Base-by-base conservation (phyloP, 2,113 vertebrate species). In the Cnemophilus loriae region DNA sequence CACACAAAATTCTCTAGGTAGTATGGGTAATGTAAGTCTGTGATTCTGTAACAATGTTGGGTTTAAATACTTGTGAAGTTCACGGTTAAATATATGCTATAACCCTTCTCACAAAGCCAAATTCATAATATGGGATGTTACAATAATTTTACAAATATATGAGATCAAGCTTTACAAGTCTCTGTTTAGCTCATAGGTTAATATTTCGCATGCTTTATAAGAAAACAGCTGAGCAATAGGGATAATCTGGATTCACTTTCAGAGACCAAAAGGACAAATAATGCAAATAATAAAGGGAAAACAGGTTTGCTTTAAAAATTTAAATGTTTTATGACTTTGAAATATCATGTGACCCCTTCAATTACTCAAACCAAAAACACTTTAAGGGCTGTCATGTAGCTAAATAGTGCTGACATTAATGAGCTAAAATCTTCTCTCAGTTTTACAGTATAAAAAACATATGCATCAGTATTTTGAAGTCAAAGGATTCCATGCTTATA, bases 391-490 rank as follows among this genome's bases (percentile, higher is more conserved):
- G 84, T 78, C 75, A 75, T 89, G 59, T 60, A 63, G 90, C 37
- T 93, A 91, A 90, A 79, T 65, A 85, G 73, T 12, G 78, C 74
- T 81, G 90, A 93, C 53, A 90, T 85, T 87, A 93, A 91, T 93
- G 69, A 95, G 74, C 63, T 49, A 64, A 89, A 81, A 93, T 95
- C 75, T 89, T 79, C 56, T 76, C 60, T 91, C 93, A 65, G 90
- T 93, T 56, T 93, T 96, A 95, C 90, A 95, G 96, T 96, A 94
- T 95, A 95, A 94, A 92, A 96, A 97, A 49, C 96, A 96, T 89
- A 92, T 95, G 92, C 83, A 92, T 93, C 76, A 68, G 60, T 95
- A 95, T 96, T 96, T 93, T 89, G 88, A 92, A 94, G 93, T 94
- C 92, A 89, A 90, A 85, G 30, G 64, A 90, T 57, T 88, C 90